phyloP scores from a whole-genome alignment of 2,797 vertebrate genomes.

The Aeoliscus strigatus region DNA sequence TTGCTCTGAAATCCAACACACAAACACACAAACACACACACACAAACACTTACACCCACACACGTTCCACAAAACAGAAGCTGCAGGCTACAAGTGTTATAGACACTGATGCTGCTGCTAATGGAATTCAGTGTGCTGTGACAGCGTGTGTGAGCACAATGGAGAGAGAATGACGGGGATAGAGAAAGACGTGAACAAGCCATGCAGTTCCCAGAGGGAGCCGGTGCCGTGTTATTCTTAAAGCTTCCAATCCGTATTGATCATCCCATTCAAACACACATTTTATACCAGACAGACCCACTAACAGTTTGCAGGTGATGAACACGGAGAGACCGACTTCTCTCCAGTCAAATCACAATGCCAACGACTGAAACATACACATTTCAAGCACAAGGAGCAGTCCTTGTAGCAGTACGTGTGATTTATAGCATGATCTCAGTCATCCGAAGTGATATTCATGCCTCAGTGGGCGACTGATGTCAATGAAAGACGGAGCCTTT shows the following conservation, averaged over 20 bases:
- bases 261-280: constrained; percentile 43
- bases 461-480: too few species aligned
- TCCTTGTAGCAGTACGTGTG: constrained; percentile 12
- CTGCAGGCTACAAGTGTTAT: constrained; percentile 52
- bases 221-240: constrained; percentile 44
- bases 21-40: constrained; percentile 31
- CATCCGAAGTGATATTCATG: constrained; percentile 31
- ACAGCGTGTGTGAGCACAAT: constrained; percentile 37
- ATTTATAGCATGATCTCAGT: constrained; percentile 33
- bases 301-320: too few species aligned
- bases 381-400: not conserved
- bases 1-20: constrained; percentile 30
- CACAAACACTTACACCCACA: constrained; percentile 6
- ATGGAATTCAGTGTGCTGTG: constrained; percentile 53
- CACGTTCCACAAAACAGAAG: constrained; percentile 7
- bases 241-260: constrained; percentile 28
- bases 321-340: not conserved
- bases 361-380: not conserved
- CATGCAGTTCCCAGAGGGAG: constrained; percentile 29
- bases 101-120: constrained; percentile 49
- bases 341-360: not conserved
- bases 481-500: too few species aligned
- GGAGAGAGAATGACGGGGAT: constrained; percentile 24
- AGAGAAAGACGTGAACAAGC: constrained; percentile 13
- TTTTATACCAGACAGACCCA: constrained; percentile 6